Percentiles rank a stretch among this genome's conserved stretches.
Evolutionary conservation across 2,888 invertebrate species (phyloP).

Genomic region (Napeogenes inachia): DNA sequence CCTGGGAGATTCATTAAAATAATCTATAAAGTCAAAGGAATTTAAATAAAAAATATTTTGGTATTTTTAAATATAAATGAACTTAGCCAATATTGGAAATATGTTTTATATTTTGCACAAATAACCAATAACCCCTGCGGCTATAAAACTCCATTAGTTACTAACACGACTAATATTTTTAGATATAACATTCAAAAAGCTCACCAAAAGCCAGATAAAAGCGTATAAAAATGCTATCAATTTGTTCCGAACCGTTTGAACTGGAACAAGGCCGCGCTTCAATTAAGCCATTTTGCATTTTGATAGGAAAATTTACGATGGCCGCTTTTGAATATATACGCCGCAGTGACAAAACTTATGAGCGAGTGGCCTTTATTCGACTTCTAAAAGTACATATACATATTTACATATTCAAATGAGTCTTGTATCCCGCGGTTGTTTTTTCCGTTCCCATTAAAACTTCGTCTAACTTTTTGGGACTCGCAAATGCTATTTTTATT

Average conservation of each 20-base stretch:
- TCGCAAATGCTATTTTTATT: constrained; percentile 20
- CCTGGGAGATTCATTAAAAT: too few relatives aligned
- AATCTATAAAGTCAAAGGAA: too few relatives aligned
- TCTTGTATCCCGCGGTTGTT: constrained; percentile 21
- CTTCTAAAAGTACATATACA: constrained; percentile 27
- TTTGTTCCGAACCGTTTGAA: constrained; percentile 70
- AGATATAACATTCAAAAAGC: constrained; percentile 23
- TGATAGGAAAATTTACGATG: constrained; percentile 74
- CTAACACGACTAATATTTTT: constrained; percentile 17
- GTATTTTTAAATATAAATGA: background rate
- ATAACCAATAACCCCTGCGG: background rate
- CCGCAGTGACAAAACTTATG: constrained; percentile 45
- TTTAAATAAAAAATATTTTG: background rate
- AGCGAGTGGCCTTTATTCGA: constrained; percentile 25
- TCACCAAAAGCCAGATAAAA: constrained; percentile 53
- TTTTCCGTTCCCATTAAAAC: constrained; percentile 27
- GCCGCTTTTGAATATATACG: constrained; percentile 62
- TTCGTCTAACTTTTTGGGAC: constrained; percentile 26
- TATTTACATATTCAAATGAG: constrained; percentile 29
- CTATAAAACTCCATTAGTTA: constrained; percentile 10
- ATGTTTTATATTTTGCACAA: background rate
- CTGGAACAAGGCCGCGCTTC: constrained; percentile 73
- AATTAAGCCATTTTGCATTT: constrained; percentile 77
- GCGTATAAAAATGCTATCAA: constrained; percentile 65
- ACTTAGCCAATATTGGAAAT: background rate